Conservation (phyloP, 1,140 invertebrate species). For the Helicoverpa armigera region DNA sequence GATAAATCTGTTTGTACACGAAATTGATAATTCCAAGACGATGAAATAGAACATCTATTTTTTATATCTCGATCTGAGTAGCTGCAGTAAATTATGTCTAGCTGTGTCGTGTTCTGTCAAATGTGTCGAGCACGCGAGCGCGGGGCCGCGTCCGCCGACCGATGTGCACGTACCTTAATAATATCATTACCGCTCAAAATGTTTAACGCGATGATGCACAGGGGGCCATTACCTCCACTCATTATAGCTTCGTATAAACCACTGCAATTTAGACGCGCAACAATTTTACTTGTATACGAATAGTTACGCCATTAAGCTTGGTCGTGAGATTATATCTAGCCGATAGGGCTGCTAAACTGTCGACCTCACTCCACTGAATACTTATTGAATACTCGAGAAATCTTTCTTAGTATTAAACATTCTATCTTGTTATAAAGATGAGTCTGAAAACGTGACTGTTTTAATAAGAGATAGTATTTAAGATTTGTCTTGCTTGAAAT, state of each 20-base stretch:
- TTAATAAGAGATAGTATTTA: too few relatives aligned
- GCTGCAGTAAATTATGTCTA: constrained; percentile 1
- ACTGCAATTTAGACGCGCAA: constrained; percentile 64
- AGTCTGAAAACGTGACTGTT: too few relatives aligned
- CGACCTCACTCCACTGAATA: not conserved
- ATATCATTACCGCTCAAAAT: constrained; percentile 62
- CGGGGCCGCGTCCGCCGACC: not conserved
- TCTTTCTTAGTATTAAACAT: constrained; percentile 1
- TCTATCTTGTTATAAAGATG: not conserved
- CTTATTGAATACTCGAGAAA: constrained; percentile 43
- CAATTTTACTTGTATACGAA: constrained; percentile 63
- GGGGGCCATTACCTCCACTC: constrained; percentile 57
- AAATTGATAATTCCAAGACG: not conserved
- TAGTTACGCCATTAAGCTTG: constrained; percentile 65
- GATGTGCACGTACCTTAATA: constrained; percentile 53
- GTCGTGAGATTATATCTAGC: constrained; percentile 70
- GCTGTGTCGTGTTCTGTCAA: constrained; percentile 20
- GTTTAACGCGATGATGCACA: constrained; percentile 63
- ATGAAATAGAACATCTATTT: constrained; percentile 15
- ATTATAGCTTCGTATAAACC: constrained; percentile 63
- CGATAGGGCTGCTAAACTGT: constrained; percentile 29
- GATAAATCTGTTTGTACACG: not conserved
- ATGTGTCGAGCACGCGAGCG: not conserved
- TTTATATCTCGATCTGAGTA: not conserved
- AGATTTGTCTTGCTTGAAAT: too few relatives aligned